A percentile compares a stretch with the other conserved stretches of the same genome.
These are phyloP conservation scores for Hyaena hyaena DNA, from an alignment of 2,113 vertebrate species.

Conservation along the genomic window DNA sequence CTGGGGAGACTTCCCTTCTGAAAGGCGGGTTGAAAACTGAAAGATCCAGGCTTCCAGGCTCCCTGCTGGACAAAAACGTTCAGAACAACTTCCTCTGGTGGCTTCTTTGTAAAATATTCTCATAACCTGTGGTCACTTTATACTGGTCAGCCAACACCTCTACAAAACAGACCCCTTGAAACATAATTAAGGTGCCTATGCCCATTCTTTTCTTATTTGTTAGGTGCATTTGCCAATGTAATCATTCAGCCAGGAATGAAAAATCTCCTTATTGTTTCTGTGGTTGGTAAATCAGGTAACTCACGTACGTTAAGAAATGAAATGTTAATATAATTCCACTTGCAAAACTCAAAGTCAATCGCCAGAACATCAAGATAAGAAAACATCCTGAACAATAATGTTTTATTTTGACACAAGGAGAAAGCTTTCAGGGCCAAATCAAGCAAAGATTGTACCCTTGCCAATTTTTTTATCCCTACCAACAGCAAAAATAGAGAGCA, in stretches of 20 bases:
- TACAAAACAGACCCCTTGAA: neutral
- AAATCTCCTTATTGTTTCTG: neutral
- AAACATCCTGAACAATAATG: neutral
- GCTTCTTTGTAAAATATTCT: neutral
- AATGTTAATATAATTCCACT: neutral
- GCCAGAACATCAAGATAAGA: constrained; percentile 38
- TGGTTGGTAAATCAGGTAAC: neutral
- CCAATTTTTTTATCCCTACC: constrained; percentile 34
- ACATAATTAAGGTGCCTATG: fast-evolving
- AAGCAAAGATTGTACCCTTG: neutral
- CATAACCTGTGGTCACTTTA: neutral
- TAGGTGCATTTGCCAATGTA: neutral
- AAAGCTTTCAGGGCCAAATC: constrained; percentile 36
- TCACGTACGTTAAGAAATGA: neutral
- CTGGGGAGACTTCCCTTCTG: fast-evolving
- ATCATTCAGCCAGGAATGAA: neutral
- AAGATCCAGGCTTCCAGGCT: neutral
- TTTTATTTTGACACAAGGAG: constrained; percentile 65
- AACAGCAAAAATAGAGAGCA: neutral
- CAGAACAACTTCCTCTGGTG: neutral
- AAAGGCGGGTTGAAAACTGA: fast-evolving
- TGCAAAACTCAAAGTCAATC: constrained; percentile 30
- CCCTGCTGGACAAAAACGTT: fast-evolving
- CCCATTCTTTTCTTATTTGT: no score
- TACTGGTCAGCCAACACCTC: neutral